Conservation (phyloP, 2,113 vertebrate genomes). For the Equus quagga region DNA sequence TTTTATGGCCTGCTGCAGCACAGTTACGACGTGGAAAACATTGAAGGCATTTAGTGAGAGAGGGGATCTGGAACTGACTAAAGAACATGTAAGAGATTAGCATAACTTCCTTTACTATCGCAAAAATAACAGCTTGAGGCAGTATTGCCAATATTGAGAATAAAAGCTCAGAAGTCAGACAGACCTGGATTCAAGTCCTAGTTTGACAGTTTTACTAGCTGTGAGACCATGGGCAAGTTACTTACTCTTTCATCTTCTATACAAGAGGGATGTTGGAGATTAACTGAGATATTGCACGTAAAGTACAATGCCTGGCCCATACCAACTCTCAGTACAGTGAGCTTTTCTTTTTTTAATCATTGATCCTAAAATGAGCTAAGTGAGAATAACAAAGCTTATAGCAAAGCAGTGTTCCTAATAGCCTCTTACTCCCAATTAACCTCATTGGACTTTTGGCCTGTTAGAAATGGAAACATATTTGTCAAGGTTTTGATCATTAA, state of each 20-base stretch:
- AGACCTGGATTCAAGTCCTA: not conserved
- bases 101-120: not conserved
- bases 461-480: not conserved
- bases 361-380: not conserved
- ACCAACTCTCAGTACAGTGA: not conserved
- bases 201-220: not conserved
- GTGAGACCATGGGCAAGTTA: not conserved
- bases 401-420: not conserved
- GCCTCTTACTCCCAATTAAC: not conserved
- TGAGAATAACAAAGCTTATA: conserved; percentile 5
- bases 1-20: not conserved
- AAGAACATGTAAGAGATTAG: not conserved
- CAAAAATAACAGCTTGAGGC: not conserved
- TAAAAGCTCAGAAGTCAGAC: not conserved
- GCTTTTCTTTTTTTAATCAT: not conserved
- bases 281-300: not conserved
- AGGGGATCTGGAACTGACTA: not conserved
- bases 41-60: not conserved
- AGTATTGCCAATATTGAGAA: not conserved
- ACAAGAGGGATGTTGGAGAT: not conserved
- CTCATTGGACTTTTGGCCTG: not conserved
- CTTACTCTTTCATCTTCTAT: not conserved
- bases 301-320: not conserved
- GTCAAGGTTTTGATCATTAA: not conserved
- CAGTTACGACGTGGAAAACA: not conserved